Conservation (phyloP, 2,797 vertebrate genomes). For the Gymnopithys bicolor region DNA sequence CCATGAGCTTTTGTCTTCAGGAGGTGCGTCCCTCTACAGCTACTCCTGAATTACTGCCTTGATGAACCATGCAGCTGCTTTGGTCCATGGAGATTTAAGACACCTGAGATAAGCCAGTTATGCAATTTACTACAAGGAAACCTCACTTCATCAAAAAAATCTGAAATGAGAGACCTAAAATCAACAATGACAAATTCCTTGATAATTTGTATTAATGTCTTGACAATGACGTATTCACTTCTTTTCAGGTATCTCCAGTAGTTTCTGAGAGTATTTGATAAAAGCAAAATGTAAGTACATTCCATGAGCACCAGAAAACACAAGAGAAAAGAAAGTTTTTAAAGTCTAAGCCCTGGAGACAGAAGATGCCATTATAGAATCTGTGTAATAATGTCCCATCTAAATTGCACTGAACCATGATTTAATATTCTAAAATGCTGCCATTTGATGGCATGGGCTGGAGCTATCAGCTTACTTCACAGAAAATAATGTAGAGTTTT, state of each 20-base stretch:
- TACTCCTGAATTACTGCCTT: neutral
- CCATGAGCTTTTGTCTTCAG: neutral
- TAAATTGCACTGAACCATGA: neutral
- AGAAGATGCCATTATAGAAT: neutral
- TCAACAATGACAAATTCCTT: neutral
- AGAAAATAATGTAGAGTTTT: neutral
- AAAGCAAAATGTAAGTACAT: neutral
- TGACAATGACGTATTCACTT: neutral
- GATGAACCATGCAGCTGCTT: neutral
- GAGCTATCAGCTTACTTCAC: neutral
- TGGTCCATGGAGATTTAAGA: neutral
- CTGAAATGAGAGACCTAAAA: neutral
- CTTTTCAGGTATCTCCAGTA: neutral
- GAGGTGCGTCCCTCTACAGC: neutral
- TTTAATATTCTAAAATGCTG: neutral
- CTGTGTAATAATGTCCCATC: neutral
- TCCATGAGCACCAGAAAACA: neutral
- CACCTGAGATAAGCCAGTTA: neutral
- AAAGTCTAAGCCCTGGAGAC: neutral
- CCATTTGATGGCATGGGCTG: neutral
- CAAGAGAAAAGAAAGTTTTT: neutral
- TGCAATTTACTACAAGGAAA: neutral
- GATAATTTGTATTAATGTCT: neutral
- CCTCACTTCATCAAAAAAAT: neutral
- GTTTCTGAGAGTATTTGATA: neutral